Evolutionary conservation across 2,113 vertebrate genomes (phyloP).

Genomic region (Holacanthus passer): DNA sequence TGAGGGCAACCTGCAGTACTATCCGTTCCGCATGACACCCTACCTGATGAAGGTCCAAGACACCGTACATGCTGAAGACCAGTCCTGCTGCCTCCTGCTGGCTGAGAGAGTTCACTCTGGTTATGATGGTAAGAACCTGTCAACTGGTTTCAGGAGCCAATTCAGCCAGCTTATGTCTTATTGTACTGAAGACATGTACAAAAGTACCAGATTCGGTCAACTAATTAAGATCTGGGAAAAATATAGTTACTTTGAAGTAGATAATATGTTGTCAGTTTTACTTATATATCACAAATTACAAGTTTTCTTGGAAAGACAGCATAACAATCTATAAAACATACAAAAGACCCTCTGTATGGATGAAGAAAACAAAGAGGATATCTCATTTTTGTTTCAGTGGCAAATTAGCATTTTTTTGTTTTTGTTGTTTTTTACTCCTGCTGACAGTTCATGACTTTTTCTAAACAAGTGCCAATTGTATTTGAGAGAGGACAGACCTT

Average conservation of each 20-base stretch:
- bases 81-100: slow-evolving; percentile 95
- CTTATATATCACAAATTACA: neutral
- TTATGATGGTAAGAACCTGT: slow-evolving; percentile 90
- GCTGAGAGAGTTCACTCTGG: slow-evolving; percentile 96
- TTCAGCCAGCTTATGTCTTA: neutral
- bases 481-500: neutral
- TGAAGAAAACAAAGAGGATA: no score
- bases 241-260: no score
- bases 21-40: slow-evolving; percentile 95
- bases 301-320: neutral
- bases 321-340: no score
- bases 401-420: neutral
- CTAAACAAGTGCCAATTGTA: neutral
- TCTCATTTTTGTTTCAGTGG: neutral
- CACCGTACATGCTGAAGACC: slow-evolving; percentile 84
- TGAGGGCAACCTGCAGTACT: slow-evolving; percentile 86
- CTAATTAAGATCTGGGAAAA: neutral
- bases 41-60: slow-evolving; percentile 93
- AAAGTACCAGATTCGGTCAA: neutral
- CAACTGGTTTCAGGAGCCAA: neutral
- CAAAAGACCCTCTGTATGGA: no score
- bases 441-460: neutral
- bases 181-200: neutral
- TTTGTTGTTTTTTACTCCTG: neutral
- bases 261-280: neutral